phyloP scores from a whole-genome alignment of 2,113 vertebrate species.

The Ceyx cyanopectus region DNA sequence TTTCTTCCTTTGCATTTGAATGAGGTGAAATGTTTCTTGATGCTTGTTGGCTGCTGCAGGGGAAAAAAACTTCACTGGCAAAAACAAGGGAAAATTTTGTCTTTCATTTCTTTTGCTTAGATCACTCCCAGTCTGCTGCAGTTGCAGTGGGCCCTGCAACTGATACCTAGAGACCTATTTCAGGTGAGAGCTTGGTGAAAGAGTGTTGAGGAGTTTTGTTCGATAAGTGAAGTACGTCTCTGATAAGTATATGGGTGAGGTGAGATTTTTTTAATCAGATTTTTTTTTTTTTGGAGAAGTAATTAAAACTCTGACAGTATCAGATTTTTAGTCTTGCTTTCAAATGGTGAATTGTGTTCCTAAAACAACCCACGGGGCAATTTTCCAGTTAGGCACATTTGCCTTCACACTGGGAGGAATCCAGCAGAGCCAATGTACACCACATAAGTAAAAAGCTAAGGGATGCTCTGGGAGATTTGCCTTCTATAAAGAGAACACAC shows the following conservation, averaged over 20 bases:
- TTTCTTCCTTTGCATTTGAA: not conserved
- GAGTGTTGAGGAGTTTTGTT: not conserved
- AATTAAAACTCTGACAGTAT: not conserved
- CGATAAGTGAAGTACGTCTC: not conserved
- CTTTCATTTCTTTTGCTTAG: not conserved
- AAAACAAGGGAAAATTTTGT: not conserved
- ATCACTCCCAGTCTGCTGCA: not conserved
- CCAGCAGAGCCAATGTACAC: not conserved
- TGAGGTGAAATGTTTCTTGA: not conserved
- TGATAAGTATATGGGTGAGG: not conserved
- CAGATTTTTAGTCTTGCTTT: not conserved
- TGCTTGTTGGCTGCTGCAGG: not conserved
- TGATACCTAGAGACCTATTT: not conserved
- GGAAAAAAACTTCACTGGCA: not conserved
- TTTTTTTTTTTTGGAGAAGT: not conserved
- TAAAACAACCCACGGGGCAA: not conserved
- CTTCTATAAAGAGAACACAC: not conserved
- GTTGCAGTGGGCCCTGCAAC: not conserved
- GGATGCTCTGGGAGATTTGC: not conserved
- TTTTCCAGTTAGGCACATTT: conserved; percentile 20
- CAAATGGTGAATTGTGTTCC: not conserved
- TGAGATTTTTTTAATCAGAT: not conserved
- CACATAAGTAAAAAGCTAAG: not conserved
- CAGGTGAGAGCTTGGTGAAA: not conserved
- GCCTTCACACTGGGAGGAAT: not conserved